Percentiles rank a stretch among this genome's conserved stretches.
Evolutionary conservation across 2,113 vertebrate species (phyloP).

Genomic region (Phasianus colchicus): DNA sequence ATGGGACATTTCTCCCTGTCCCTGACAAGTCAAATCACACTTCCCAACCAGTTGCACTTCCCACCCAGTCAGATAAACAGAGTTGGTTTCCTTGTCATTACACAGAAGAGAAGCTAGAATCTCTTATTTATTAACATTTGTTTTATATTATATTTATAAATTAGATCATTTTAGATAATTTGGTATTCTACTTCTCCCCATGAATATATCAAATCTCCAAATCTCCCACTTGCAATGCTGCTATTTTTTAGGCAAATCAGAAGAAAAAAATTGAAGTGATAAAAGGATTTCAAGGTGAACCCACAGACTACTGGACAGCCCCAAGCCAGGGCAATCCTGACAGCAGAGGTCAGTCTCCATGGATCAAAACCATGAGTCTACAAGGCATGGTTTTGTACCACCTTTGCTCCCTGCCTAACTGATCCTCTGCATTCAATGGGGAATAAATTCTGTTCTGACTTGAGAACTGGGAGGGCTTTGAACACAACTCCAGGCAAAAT

Average conservation of each 20-base stretch:
- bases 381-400: background rate
- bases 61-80: background rate
- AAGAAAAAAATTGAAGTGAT: background rate
- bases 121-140: background rate
- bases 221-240: accelerated
- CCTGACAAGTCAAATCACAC: background rate
- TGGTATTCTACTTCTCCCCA: background rate
- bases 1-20: background rate
- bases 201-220: background rate
- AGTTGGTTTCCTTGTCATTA: background rate
- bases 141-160: background rate
- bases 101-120: background rate
- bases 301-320: background rate
- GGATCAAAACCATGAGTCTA: background rate
- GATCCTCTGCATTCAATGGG: accelerated
- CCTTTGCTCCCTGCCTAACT: background rate
- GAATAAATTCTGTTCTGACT: background rate
- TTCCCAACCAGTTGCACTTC: background rate
- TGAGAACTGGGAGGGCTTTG: background rate
- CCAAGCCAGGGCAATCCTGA: background rate
- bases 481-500: background rate
- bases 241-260: background rate
- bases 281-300: background rate
- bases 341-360: background rate
- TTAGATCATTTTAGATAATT: background rate